Conservation (phyloP, 2,797 vertebrate genomes). For the Pristis pectinata region DNA sequence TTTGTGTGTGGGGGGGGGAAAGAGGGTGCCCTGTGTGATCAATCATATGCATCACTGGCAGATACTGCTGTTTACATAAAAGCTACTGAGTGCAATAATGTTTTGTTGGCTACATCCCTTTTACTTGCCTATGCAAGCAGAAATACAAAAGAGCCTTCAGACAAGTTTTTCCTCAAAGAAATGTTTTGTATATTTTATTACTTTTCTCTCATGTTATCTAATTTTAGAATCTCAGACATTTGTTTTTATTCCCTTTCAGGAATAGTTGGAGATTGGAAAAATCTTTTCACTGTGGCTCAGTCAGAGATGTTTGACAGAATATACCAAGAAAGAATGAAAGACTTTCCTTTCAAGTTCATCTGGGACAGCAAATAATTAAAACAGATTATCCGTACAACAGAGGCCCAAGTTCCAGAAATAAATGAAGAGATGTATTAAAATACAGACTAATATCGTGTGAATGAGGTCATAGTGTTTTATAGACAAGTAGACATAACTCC, state of each 20-base stretch:
- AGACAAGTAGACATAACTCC: neutral
- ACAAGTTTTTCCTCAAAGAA: neutral
- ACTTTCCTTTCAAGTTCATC: constrained; percentile 44
- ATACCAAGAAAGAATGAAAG: constrained; percentile 43
- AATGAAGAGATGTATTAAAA: neutral
- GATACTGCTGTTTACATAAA: too few species aligned
- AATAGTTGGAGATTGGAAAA: constrained; percentile 49
- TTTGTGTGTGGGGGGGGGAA: too few species aligned
- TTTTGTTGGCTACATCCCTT: too few species aligned
- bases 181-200: neutral
- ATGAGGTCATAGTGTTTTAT: neutral
- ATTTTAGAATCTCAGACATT: neutral
- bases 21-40: too few species aligned
- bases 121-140: too few species aligned
- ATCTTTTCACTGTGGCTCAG: constrained; percentile 48
- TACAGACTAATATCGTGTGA: neutral
- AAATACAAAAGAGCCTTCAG: too few species aligned
- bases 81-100: too few species aligned
- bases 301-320: constrained; percentile 46
- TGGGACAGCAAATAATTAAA: constrained; percentile 39
- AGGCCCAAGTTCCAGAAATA: neutral
- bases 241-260: neutral
- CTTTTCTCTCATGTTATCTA: neutral
- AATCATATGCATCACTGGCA: too few species aligned
- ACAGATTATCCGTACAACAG: neutral